A percentile compares a stretch with the other conserved stretches of the same genome.
These are phyloP conservation scores for Meteorus cinctellus DNA, from an alignment of 2,888 invertebrate species.

Conservation along the genomic window DNA sequence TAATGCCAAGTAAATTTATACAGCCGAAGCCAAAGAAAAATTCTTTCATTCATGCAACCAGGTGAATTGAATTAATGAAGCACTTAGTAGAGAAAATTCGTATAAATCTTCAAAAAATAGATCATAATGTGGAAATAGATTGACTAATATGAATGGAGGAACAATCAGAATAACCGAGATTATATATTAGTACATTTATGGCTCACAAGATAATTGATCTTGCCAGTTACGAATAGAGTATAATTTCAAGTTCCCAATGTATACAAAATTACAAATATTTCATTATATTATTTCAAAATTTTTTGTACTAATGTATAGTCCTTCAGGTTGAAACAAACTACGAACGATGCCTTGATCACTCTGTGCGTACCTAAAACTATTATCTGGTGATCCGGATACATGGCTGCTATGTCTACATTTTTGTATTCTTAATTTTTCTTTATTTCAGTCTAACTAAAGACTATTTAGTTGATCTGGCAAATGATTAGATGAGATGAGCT, in stretches of 20 bases:
- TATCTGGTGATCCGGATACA: constrained; percentile 71
- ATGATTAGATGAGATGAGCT: constrained; percentile 10
- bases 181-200: not conserved
- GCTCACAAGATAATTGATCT: not conserved
- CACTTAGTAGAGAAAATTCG: too few relatives aligned
- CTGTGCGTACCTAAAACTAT: constrained; percentile 72
- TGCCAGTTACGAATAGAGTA: not conserved
- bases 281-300: not conserved
- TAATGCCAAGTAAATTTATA: not conserved
- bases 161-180: not conserved
- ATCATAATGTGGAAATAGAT: not conserved
- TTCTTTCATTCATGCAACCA: not conserved
- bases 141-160: not conserved
- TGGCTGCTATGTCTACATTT: constrained; percentile 72
- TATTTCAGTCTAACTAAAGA: constrained; percentile 67
- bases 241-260: not conserved
- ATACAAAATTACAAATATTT: not conserved
- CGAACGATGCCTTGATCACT: constrained; percentile 68
- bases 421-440: not conserved
- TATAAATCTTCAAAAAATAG: not conserved
- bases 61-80: not conserved
- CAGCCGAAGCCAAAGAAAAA: not conserved
- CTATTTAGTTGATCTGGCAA: constrained; percentile 69
- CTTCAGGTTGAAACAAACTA: constrained; percentile 52
- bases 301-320: constrained; percentile 28